A percentile compares a stretch with the other conserved stretches of the same genome.
phyloP scores from a whole-genome alignment of 2,113 vertebrate species.

The Nipponia nippon region DNA sequence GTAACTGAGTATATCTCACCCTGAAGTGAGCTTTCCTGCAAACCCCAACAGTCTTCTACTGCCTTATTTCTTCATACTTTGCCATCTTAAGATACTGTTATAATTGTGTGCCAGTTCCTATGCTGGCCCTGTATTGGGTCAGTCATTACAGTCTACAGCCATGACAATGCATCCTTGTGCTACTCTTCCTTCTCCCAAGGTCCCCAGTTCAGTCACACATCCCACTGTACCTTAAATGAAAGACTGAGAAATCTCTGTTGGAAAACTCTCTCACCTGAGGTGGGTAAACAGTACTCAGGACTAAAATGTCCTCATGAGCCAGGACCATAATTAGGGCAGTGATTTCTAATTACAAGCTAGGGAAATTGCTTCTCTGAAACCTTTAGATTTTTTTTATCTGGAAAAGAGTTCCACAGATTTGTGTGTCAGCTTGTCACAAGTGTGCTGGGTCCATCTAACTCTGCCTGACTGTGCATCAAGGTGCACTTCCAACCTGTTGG shows the following conservation, averaged over 20 bases:
- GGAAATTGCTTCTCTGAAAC: background rate
- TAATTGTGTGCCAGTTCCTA: background rate
- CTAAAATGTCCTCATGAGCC: background rate
- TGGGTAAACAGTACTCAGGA: background rate
- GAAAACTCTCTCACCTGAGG: background rate
- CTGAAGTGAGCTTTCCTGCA: background rate
- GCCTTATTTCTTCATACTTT: background rate
- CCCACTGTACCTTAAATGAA: background rate
- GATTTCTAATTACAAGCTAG: background rate
- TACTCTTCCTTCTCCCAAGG: background rate
- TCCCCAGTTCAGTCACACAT: background rate
- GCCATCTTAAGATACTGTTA: background rate
- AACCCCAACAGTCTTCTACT: background rate
- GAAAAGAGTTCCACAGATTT: background rate
- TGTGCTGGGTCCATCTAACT: background rate
- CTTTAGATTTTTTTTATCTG: background rate
- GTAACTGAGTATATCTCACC: background rate
- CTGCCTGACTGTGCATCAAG: background rate
- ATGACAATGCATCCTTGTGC: background rate
- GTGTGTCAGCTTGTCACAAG: fast-evolving
- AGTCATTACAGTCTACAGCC: background rate
- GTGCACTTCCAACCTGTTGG: background rate
- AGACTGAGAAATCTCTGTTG: background rate
- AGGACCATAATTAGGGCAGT: background rate
- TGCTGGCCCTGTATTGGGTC: fast-evolving